Evolutionary conservation across 2,797 vertebrate genomes (phyloP).

Genomic region (Lagodon rhomboides): DNA sequence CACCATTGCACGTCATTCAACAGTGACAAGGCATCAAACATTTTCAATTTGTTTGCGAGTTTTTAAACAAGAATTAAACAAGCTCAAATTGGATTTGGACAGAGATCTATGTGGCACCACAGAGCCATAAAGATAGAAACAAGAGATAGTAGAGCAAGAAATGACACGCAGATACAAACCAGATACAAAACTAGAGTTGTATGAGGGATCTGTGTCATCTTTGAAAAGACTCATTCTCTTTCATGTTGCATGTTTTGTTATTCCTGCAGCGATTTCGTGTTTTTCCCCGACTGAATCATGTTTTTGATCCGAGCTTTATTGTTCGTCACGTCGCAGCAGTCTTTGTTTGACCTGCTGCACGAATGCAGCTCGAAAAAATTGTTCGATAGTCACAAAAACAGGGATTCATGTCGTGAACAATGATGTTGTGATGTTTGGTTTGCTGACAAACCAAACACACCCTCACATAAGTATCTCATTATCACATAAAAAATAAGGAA

Average conservation of each 20-base stretch:
- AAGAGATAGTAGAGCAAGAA: slow-evolving; percentile 30
- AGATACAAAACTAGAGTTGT: slow-evolving; percentile 5
- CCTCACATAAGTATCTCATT: neutral
- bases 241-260: slow-evolving; percentile 5
- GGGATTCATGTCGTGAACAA: neutral
- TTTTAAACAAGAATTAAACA: slow-evolving; percentile 8
- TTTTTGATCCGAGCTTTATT: neutral
- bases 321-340: neutral
- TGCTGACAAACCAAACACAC: neutral
- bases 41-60: neutral
- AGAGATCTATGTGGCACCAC: slow-evolving; percentile 16
- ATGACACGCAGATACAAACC: slow-evolving; percentile 11
- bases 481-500: neutral
- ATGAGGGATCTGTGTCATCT: slow-evolving; percentile 29
- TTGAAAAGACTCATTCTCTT: slow-evolving; percentile 13
- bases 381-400: neutral
- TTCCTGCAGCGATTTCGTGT: neutral
- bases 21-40: neutral
- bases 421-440: too few species aligned
- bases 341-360: neutral
- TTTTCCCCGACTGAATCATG: neutral
- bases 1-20: too few species aligned
- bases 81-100: slow-evolving; percentile 13
- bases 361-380: neutral
- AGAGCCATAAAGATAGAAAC: slow-evolving; percentile 22